Base-by-base conservation (phyloP, 2,888 invertebrate genomes). In the Iphiclides podalirius region DNA sequence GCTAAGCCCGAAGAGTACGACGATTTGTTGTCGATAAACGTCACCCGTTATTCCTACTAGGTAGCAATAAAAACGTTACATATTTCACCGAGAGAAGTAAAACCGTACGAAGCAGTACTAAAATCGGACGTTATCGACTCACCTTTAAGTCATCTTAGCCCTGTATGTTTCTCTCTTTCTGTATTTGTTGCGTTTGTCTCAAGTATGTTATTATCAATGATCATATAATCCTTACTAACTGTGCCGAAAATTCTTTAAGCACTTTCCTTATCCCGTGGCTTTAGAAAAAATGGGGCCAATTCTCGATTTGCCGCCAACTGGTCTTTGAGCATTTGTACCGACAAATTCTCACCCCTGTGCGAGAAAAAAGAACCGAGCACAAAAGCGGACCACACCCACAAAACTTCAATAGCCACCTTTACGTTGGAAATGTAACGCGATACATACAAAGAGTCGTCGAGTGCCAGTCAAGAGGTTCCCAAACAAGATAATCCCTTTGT, bases 401-500 rank as follows among this genome's bases (percentile, higher is more conserved):
- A 82, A 82, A 81, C 63, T 69, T 73, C 63, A 77, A 80, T 79
- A 74, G 74, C 70, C 71, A 72, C 74, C 74, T 73, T 72, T 68
- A 63, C 64, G 57, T 63, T 65, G 62, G 69, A 77, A 81, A 74
- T 67, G 83, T 79, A 83, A 84, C 77, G 75, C 75, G 82, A 83
- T 81, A 79, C 71, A 78, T 71, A 75, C 71, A 72, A 76, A 75
- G 75, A 70, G 66, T 71, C 68, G 67, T 70, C 73, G 78, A 83
- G 80, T 75, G 75, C 73, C 77, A 78, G 83, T 84, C 85, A 84
- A 86, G 85, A 85, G 83, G 82, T 82, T 84, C 80, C 79, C 82
- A 84, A 86, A 86, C 85, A 85, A 82, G 84, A 86, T 84, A 84
- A 84, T 84, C 81, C 81, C 80, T 78, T 84, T 84, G 83, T 83